phyloP scores from a whole-genome alignment of 2,797 vertebrate species.

The Brachyrhaphis roseni region DNA sequence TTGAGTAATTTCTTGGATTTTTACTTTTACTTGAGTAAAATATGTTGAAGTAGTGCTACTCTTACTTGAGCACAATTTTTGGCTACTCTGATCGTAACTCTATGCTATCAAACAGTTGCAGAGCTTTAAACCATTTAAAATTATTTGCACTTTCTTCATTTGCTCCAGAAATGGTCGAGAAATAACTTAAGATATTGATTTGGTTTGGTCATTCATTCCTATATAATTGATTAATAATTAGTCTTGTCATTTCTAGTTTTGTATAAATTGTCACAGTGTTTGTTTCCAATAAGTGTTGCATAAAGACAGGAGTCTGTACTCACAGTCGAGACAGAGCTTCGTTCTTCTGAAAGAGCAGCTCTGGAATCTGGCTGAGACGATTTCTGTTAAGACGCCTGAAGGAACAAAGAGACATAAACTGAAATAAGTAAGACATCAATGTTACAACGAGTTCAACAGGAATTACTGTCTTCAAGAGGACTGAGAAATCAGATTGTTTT shows the following conservation, averaged over 20 bases:
- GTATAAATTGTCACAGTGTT: background rate
- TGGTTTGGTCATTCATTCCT: background rate
- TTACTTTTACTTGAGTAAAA: too few species aligned
- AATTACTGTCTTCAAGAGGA: background rate
- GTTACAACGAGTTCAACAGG: background rate
- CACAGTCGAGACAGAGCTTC: constrained; percentile 89
- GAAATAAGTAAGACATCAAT: background rate
- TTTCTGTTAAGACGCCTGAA: constrained; percentile 91
- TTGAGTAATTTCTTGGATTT: too few species aligned
- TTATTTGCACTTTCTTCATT: background rate
- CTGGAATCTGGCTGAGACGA: constrained; percentile 85
- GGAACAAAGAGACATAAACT: constrained; percentile 3
- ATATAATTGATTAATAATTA: background rate
- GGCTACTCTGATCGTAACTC: background rate
- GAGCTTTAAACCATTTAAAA: background rate
- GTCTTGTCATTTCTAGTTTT: background rate
- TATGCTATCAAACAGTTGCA: background rate
- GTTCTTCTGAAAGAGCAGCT: constrained; percentile 94
- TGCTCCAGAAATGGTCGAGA: background rate
- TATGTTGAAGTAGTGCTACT: too few species aligned
- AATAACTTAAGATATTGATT: background rate
- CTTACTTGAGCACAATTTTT: too few species aligned
- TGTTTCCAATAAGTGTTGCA: background rate
- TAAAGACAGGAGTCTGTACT: constrained; percentile 69
- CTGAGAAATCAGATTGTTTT: background rate